Conservation (phyloP, 1,140 invertebrate genomes). For the Psix sp. region DNA sequence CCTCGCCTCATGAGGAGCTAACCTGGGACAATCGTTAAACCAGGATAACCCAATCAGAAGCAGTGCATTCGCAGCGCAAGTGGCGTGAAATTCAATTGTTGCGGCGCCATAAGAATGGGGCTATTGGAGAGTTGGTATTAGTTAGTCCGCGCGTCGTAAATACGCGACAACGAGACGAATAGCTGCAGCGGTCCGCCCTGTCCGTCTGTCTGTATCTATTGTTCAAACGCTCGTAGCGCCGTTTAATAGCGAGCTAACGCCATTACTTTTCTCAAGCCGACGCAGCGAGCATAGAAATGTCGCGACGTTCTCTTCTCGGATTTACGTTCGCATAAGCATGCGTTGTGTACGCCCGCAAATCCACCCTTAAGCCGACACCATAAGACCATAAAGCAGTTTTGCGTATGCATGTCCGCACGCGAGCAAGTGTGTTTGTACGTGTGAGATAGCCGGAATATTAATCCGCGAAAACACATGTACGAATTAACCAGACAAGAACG, state of each 20-base stretch:
- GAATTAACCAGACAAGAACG: conserved; percentile 33
- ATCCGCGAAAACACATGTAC: conserved; percentile 36
- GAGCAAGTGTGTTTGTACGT: conserved; percentile 3
- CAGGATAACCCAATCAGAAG: conserved; percentile 45
- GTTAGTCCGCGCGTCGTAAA: conserved; percentile 46
- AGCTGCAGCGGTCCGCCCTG: conserved; percentile 29
- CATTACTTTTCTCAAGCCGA: conserved; percentile 53
- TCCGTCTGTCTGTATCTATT: conserved; percentile 39
- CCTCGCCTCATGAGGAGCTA: conserved; percentile 11
- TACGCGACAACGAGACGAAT: conserved; percentile 47
- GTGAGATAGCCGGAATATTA: conserved; percentile 39
- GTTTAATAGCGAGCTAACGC: conserved; percentile 52
- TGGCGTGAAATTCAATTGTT: conserved; percentile 53
- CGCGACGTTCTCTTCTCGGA: conserved; percentile 55
- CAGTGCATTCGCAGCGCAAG: conserved; percentile 31
- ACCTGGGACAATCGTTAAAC: conserved; percentile 31
- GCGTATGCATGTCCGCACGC: conserved; percentile 40
- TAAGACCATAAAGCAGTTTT: conserved; percentile 39
- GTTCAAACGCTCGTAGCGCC: conserved; percentile 32
- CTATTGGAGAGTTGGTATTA: conserved; percentile 29
- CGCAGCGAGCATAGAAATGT: conserved; percentile 54
- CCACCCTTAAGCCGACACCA: conserved; percentile 52
- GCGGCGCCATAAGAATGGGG: conserved; percentile 41
- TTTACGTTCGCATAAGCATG: conserved; percentile 57
- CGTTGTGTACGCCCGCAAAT: conserved; percentile 54